Conservation (phyloP, 92 coral and sea anemone species). For the Heteractis magnifica region DNA sequence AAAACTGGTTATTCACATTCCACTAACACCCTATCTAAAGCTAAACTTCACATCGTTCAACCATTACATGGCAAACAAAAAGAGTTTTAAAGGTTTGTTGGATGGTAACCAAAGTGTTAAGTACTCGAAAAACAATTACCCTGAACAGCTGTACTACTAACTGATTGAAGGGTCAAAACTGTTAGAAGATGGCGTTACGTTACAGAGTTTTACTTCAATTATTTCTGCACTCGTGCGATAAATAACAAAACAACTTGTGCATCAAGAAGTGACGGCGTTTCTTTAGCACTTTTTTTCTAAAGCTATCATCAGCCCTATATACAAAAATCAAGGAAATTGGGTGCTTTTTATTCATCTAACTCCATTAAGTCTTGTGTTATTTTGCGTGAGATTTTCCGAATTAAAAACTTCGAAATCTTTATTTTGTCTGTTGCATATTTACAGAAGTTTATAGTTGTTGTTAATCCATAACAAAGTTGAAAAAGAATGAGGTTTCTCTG, state of each 20-base stretch:
- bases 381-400: not conserved
- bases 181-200: not conserved
- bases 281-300: too few relatives aligned
- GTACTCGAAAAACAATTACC: slow-evolving; percentile 2
- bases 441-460: not conserved
- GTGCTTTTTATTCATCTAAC: too few relatives aligned
- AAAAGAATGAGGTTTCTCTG: not conserved
- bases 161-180: slow-evolving; percentile 2
- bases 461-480: not conserved
- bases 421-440: not conserved
- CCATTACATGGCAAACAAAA: not conserved
- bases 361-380: not conserved
- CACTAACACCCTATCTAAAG: not conserved
- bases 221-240: slow-evolving; percentile 2
- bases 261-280: too few relatives aligned
- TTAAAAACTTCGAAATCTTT: not conserved
- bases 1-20: not conserved
- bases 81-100: not conserved
- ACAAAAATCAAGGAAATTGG: too few relatives aligned
- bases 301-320: too few relatives aligned
- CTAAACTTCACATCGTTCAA: not conserved
- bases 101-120: not conserved
- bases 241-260: not conserved
- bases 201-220: not conserved
- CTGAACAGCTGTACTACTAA: not conserved